These are phyloP conservation scores for Euura lappo DNA, from an alignment of 1,140 invertebrate genomes.

Conservation along the genomic window DNA sequence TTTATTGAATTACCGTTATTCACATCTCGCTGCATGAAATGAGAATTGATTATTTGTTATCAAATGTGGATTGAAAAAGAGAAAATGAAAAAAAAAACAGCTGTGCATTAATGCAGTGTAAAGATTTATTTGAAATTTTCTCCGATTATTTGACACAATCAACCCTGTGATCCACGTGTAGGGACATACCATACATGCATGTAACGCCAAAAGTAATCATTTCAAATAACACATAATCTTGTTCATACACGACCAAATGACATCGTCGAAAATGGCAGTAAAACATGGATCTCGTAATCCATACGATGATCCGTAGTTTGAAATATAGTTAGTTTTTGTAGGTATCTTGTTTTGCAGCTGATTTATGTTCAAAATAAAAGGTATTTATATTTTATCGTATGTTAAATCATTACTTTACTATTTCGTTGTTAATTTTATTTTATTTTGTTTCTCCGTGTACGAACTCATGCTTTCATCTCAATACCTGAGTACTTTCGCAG, in stretches of 20 bases:
- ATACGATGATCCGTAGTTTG: neutral
- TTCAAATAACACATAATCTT: neutral
- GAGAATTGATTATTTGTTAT: neutral
- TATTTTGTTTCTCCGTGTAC: neutral
- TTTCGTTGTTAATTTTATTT: neutral
- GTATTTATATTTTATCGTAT: constrained; percentile 3
- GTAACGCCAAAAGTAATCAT: neutral
- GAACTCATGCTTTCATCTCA: too few relatives aligned
- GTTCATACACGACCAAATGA: neutral
- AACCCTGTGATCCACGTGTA: neutral
- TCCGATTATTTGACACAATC: neutral
- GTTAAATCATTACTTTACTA: neutral
- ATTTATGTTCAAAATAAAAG: neutral
- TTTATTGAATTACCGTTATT: neutral
- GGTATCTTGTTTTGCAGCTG: neutral
- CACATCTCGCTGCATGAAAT: neutral
- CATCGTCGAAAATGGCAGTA: neutral
- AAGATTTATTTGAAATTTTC: neutral
- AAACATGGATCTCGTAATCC: neutral
- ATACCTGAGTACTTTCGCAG: too few relatives aligned
- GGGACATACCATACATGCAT: neutral
- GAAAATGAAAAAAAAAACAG: too few relatives aligned
- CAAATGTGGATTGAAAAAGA: neutral
- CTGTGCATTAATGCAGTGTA: too few relatives aligned
- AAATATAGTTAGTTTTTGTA: neutral